Conservation (phyloP, 53 echinoderm and acorn worm genomes). For the Stichopus horrens region DNA sequence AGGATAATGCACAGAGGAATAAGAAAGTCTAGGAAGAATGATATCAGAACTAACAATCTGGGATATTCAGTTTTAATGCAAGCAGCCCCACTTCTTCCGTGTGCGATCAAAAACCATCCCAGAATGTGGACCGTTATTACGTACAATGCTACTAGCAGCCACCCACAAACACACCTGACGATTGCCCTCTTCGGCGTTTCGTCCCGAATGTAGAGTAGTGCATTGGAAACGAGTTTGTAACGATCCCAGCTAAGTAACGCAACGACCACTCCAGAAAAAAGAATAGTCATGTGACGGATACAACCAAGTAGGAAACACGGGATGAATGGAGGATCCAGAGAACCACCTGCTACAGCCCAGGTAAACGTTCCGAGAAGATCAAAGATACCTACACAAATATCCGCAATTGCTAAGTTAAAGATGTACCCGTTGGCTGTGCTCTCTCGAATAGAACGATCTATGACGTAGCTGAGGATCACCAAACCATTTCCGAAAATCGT, state of each 20-base stretch:
- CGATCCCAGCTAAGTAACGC: constrained; percentile 35
- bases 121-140: background rate
- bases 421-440: constrained; percentile 21
- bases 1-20: constrained; percentile 28
- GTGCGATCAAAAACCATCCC: background rate
- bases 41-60: background rate
- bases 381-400: constrained; percentile 22
- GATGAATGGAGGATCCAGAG: background rate
- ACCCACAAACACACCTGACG: background rate
- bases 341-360: constrained; percentile 16
- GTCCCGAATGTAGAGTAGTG: constrained; percentile 26
- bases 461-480: constrained; percentile 28
- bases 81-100: background rate
- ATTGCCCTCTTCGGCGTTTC: constrained; percentile 27
- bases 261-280: constrained; percentile 7
- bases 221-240: constrained; percentile 42
- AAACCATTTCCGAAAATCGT: constrained; percentile 31
- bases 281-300: background rate
- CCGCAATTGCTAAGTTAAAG: constrained; percentile 35
- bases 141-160: background rate
- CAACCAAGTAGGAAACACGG: constrained; percentile 33
- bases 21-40: constrained; percentile 33
- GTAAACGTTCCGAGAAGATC: constrained; percentile 7
- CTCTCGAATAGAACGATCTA: constrained; percentile 12
- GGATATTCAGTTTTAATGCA: constrained; percentile 7